Evolutionary conservation across 2,888 invertebrate genomes (phyloP).

Genomic region (Dasypogon diadema): DNA sequence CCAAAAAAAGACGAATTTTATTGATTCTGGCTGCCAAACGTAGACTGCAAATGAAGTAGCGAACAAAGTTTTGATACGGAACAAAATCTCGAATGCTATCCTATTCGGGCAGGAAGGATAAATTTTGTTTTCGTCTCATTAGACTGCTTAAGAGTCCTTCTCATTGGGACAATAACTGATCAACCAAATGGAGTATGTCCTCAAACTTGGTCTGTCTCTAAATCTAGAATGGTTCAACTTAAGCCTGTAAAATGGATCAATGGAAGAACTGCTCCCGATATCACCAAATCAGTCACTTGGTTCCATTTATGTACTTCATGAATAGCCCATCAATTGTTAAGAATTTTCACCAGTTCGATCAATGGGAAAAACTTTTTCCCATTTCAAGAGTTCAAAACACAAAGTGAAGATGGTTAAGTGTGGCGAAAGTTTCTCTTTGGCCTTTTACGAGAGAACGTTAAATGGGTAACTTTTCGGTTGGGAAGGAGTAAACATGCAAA

Average conservation of each 20-base stretch:
- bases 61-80: not conserved
- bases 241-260: not conserved
- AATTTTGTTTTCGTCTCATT: not conserved
- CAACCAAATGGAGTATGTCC: not conserved
- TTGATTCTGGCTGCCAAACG: too few relatives aligned
- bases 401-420: not conserved
- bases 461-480: too few relatives aligned
- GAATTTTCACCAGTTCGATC: not conserved
- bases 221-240: not conserved
- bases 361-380: conserved; percentile 1
- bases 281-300: not conserved
- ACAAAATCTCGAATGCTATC: not conserved
- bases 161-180: not conserved
- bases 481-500: not conserved
- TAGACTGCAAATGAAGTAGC: too few relatives aligned
- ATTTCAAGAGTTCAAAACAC: not conserved
- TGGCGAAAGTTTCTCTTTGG: not conserved
- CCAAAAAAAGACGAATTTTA: too few relatives aligned
- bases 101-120: not conserved
- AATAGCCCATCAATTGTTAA: not conserved
- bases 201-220: not conserved
- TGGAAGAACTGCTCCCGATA: not conserved
- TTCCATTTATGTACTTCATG: not conserved
- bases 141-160: not conserved
- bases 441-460: too few relatives aligned